phyloP scores from a whole-genome alignment of 2,888 invertebrate genomes.

The Deroplatys truncata region DNA sequence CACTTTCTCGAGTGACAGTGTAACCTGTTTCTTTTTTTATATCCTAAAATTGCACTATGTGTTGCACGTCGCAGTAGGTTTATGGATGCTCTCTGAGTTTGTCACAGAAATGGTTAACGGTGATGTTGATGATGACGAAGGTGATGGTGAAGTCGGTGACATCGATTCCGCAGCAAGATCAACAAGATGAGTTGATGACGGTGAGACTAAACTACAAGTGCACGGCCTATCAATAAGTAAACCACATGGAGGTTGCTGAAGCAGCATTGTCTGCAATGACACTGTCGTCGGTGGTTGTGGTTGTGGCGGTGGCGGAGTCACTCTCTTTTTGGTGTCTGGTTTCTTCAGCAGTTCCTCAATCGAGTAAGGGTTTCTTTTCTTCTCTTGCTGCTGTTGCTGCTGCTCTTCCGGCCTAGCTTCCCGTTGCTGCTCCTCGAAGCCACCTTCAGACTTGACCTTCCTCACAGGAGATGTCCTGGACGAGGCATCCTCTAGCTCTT shows the following conservation, averaged over 20 bases:
- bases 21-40: background rate
- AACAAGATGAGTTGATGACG: background rate
- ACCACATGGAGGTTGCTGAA: constrained; percentile 37
- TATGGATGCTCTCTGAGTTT: background rate
- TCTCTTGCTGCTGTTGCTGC: constrained; percentile 24
- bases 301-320: constrained; percentile 43
- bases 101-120: background rate
- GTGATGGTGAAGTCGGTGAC: background rate
- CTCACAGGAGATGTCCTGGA: constrained; percentile 2
- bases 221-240: constrained; percentile 37
- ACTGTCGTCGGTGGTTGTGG: constrained; percentile 47
- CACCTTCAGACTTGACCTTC: background rate
- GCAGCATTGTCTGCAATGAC: constrained; percentile 25
- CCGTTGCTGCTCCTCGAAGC: background rate
- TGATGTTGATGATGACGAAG: background rate
- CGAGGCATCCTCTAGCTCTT: constrained; percentile 40
- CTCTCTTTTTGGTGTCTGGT: constrained; percentile 49
- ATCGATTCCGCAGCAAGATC: background rate
- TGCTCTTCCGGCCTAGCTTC: background rate
- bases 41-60: background rate
- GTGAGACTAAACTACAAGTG: constrained; percentile 34
- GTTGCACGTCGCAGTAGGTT: background rate
- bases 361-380: constrained; percentile 78
- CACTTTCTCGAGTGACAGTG: background rate
- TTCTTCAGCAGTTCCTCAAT: constrained; percentile 83